phyloP scores from a whole-genome alignment of 2,888 invertebrate species.

The Agrotis puta region DNA sequence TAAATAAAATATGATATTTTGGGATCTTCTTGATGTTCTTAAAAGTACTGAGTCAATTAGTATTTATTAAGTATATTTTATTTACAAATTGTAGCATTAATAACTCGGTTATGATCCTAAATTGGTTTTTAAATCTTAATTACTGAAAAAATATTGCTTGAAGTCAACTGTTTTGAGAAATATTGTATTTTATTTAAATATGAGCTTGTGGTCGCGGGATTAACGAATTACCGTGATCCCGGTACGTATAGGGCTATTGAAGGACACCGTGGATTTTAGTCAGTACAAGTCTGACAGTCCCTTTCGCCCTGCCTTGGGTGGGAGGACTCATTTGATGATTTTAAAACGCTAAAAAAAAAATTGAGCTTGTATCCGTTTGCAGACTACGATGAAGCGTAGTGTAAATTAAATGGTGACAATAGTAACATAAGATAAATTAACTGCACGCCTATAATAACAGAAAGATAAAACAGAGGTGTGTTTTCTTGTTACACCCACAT shows the following conservation, averaged over 20 bases:
- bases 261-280: too few relatives aligned
- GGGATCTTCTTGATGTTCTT: conserved; percentile 16
- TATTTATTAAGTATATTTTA: background rate
- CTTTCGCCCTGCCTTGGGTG: too few relatives aligned
- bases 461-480: background rate
- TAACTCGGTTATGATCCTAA: conserved; percentile 5
- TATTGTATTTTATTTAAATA: background rate
- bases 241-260: too few relatives aligned
- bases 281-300: too few relatives aligned
- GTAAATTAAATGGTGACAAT: background rate
- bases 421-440: background rate
- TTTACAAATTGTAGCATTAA: conserved; percentile 15
- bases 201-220: too few relatives aligned
- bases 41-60: conserved; percentile 29
- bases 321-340: too few relatives aligned
- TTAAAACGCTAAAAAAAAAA: too few relatives aligned
- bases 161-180: background rate
- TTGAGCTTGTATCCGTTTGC: background rate
- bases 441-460: background rate
- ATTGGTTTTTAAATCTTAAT: background rate
- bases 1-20: background rate
- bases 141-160: conserved; percentile 3
- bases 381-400: background rate
- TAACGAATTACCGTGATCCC: too few relatives aligned
- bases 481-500: background rate